Evolutionary conservation across 2,888 invertebrate species (phyloP), one percentile per base, ranked within the genome.

Genomic region (Brachypterus glaber): DNA sequence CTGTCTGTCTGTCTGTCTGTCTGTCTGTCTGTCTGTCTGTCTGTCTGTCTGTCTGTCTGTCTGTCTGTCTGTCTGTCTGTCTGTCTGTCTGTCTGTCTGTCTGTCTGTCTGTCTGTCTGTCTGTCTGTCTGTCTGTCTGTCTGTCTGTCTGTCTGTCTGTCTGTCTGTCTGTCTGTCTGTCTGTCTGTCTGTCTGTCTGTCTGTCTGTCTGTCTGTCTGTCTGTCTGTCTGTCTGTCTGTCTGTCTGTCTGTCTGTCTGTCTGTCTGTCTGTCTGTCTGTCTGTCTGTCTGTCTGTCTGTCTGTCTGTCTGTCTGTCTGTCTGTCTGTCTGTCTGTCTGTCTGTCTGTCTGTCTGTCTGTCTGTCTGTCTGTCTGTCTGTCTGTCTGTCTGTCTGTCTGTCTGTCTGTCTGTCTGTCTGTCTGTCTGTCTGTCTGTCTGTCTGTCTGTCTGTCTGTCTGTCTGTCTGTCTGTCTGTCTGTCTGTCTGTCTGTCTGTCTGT

Each of bases 1-100:
- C 24, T 21, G 24, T 21, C 24, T 21, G 24, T 21, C 24, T 21
- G 24, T 21, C 24, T 21, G 24, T 21, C 24, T 21, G 24, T 21
- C 24, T 21, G 24, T 21, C 24, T 21, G 24, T 21, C 24, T 21
- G 24, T 21, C 24, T 21, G 24, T 21, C 24, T 21, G 24, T 21
- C 24, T 21, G 24, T 21, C 24, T 21, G 24, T 21, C 24, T 21
- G 24, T 21, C 24, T 21, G 24, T 21, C 24, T 21, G 24, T 21
- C 24, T 21, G 24, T 21, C 24, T 21, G 24, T 21, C 24, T 21
- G 24, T 21, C 24, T 21, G 24, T 21, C 24, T 21, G 24, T 21
- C 24, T 21, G 24, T 21, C 24, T 21, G 24, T 21, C 24, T 21
- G 24, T 21, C 24, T 21, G 24, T 21, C 24, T 21, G 24, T 21